Evolutionary conservation across 2,888 invertebrate species (phyloP).

Genomic region (Drosophila meridionalis): DNA sequence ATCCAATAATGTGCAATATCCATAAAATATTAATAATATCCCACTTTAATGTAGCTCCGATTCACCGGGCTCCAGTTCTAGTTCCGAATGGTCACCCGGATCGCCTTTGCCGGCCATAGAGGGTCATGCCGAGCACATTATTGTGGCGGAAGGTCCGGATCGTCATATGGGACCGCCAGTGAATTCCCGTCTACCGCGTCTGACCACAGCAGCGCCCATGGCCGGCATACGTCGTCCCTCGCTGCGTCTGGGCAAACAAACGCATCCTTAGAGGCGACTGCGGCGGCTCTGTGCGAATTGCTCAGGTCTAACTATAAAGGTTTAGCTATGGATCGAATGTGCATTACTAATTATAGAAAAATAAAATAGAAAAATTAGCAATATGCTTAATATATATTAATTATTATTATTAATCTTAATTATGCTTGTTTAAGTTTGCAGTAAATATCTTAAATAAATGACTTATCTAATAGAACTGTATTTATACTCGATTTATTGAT

Average conservation of each 20-base stretch:
- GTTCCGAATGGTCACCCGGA: slow-evolving; percentile 85
- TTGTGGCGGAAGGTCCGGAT: slow-evolving; percentile 71
- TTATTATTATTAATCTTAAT: slow-evolving; percentile 8
- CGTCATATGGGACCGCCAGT: slow-evolving; percentile 84
- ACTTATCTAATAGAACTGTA: slow-evolving; percentile 15
- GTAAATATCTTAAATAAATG: slow-evolving; percentile 39
- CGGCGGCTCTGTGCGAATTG: slow-evolving; percentile 43
- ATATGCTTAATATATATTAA: slow-evolving; percentile 22
- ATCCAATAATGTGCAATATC: not conserved
- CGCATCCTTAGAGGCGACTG: slow-evolving; percentile 54
- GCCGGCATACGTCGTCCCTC: slow-evolving; percentile 58
- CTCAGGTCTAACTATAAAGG: slow-evolving; percentile 66
- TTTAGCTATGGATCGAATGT: slow-evolving; percentile 31
- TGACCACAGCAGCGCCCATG: slow-evolving; percentile 57
- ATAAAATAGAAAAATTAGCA: slow-evolving; percentile 32
- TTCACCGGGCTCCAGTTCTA: slow-evolving; percentile 85
- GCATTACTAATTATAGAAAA: not conserved
- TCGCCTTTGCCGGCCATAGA: slow-evolving; percentile 82
- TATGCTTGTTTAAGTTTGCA: slow-evolving; percentile 21
- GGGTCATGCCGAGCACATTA: slow-evolving; percentile 59
- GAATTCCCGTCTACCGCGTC: slow-evolving; percentile 82
- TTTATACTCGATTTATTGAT: not conserved
- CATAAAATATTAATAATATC: not conserved
- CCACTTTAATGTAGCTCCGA: slow-evolving; percentile 76
- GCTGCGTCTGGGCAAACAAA: slow-evolving; percentile 61